These are phyloP conservation scores for Odontomyia ornata DNA, from an alignment of 2,888 invertebrate genomes.

Conservation along the genomic window DNA sequence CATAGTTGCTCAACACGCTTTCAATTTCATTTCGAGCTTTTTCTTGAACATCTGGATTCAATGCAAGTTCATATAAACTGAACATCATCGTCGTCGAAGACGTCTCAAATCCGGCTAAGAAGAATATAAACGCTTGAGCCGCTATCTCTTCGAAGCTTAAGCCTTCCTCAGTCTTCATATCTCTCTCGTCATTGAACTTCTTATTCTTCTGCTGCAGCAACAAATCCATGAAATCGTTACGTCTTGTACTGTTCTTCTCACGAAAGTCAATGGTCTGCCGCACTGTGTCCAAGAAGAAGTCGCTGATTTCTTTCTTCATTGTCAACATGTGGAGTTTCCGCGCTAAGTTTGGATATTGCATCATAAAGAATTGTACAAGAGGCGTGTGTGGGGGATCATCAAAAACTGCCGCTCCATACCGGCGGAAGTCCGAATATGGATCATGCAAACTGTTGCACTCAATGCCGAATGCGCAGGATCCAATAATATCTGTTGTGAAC, in stretches of 20 bases:
- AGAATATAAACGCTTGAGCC: slow-evolving; percentile 60
- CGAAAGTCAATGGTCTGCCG: slow-evolving; percentile 65
- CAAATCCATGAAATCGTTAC: slow-evolving; percentile 69
- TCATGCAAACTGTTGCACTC: slow-evolving; percentile 52
- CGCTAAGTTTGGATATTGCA: neutral
- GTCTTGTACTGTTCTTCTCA: slow-evolving; percentile 63
- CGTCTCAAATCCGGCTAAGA: slow-evolving; percentile 70
- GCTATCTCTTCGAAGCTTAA: slow-evolving; percentile 57
- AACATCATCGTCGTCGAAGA: slow-evolving; percentile 71
- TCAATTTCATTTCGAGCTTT: slow-evolving; percentile 55
- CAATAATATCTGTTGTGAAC: neutral
- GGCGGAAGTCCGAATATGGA: slow-evolving; percentile 60
- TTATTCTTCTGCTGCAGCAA: slow-evolving; percentile 66
- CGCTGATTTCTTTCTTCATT: slow-evolving; percentile 55
- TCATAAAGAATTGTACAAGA: neutral
- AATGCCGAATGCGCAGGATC: neutral
- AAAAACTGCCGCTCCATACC: slow-evolving; percentile 52
- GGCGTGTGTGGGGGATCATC: neutral
- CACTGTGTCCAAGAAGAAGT: slow-evolving; percentile 66
- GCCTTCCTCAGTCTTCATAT: neutral
- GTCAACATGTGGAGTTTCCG: slow-evolving; percentile 50
- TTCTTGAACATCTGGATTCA: slow-evolving; percentile 56
- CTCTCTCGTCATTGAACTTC: slow-evolving; percentile 55
- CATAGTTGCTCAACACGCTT: slow-evolving; percentile 52
- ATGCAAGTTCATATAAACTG: slow-evolving; percentile 55